Evolutionary conservation across 2,797 vertebrate genomes (phyloP).

Genomic region (Adrianichthys oophorus): DNA sequence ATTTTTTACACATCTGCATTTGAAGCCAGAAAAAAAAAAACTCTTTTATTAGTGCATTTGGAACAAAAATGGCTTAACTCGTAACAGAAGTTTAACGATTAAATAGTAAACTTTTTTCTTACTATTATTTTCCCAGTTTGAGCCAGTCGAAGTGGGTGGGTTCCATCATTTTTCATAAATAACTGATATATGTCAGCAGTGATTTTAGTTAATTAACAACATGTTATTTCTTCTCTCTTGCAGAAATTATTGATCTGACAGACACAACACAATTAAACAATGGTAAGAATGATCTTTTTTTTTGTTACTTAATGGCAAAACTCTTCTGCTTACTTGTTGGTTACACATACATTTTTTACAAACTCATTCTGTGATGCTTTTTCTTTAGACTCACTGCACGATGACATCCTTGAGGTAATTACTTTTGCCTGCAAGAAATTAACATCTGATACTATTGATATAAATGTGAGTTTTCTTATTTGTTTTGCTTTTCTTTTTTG

Average conservation of each 20-base stretch:
- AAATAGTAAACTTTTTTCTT: no score
- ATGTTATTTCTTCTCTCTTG: background rate
- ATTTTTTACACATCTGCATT: background rate
- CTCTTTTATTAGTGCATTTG: no score
- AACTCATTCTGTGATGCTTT: background rate
- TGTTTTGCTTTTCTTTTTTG: no score
- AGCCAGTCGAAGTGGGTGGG: no score
- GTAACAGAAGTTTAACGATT: no score
- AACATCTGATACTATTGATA: background rate
- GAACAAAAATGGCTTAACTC: no score
- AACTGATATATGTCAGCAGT: no score
- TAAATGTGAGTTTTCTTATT: background rate
- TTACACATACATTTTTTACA: background rate
- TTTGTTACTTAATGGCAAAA: background rate
- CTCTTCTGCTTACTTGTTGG: background rate
- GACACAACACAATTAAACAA: no score
- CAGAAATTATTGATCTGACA: no score
- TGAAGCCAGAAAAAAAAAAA: background rate
- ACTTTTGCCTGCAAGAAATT: background rate
- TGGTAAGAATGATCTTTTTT: background rate
- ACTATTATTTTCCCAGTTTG: no score
- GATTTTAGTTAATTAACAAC: background rate
- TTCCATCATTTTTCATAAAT: no score
- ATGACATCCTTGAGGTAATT: conserved; percentile 48
- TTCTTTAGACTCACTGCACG: background rate